Conservation (phyloP, 2,113 vertebrate genomes). For the Alexandromys fortis region DNA sequence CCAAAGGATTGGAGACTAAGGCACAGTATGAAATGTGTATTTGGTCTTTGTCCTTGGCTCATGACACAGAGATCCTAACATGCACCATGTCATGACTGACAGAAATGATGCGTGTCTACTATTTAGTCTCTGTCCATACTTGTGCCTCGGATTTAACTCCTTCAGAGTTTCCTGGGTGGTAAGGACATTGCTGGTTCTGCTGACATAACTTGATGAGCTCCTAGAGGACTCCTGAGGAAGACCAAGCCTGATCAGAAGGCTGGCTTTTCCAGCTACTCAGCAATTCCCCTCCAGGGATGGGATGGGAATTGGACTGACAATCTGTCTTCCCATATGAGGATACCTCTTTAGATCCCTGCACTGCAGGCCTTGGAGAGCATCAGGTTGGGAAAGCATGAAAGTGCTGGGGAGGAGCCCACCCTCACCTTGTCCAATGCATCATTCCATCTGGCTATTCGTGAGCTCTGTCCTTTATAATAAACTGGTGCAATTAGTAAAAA, state of each 20-base stretch:
- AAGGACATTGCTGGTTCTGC: background rate
- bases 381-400: background rate
- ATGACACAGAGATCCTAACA: background rate
- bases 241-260: background rate
- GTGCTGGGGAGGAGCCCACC: fast-evolving
- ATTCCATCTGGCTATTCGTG: background rate
- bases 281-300: background rate
- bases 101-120: background rate
- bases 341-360: background rate
- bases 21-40: background rate
- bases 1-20: background rate
- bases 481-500: background rate
- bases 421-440: background rate
- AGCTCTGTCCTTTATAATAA: background rate
- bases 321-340: fast-evolving
- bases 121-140: background rate
- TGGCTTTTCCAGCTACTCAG: background rate
- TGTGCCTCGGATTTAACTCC: background rate
- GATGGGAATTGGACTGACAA: background rate
- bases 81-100: background rate
- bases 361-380: background rate
- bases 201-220: background rate
- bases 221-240: no score
- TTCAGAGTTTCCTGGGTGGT: background rate
- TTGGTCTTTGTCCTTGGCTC: background rate